Evolutionary conservation across 2,797 vertebrate species (phyloP), one percentile per base, ranked within the genome.

Genomic region (Melanotaenia parkinsoni): DNA sequence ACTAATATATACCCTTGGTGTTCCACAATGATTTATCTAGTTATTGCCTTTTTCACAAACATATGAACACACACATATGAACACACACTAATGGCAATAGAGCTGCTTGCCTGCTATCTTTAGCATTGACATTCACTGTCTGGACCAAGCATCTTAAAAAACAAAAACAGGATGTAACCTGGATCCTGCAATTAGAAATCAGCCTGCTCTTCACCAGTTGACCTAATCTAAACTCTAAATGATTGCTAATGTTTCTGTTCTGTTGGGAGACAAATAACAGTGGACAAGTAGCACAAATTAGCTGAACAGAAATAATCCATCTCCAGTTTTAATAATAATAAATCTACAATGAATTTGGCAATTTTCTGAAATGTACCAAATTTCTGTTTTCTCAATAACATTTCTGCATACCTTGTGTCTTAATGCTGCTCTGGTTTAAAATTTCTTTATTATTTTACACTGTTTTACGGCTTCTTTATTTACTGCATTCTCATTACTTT

Each of bases 401-500:
- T 53, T 26, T 7, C 50, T 12, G 10, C 24, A 24, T 53, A 40
- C 14, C 59, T 51, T 33, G 30, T 56, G 20, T 50, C 53, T 64
- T 7, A 28, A 43, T 20, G 18, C 5, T 14, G 12, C 14, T 51
- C 51, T 43, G 28, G 8, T 63, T 40, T 20, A 2, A 28, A 58
- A 53, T 63, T 24, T 28, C 50, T 24, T 40, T 30, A 18, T 64
- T 33, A 57, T 28, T 54, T 70, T 5, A n/a, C 9, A 14, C 37
- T 63, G 28, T 60, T 54, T 24, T 51, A 66, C 47, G 12, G 10
- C 2, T 13, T 43, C 38, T 43, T 72, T 72, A 60, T 74, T 33
- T 63, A n/a, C 30, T 30, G 14, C 59, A 30, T 74, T 43, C 5
- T 58, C 56, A 77, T 43, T 72, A 50, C 59, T 67, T 70, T 70